Conservation (phyloP, 2,797 vertebrate genomes). For the Acanthurus lineatus region DNA sequence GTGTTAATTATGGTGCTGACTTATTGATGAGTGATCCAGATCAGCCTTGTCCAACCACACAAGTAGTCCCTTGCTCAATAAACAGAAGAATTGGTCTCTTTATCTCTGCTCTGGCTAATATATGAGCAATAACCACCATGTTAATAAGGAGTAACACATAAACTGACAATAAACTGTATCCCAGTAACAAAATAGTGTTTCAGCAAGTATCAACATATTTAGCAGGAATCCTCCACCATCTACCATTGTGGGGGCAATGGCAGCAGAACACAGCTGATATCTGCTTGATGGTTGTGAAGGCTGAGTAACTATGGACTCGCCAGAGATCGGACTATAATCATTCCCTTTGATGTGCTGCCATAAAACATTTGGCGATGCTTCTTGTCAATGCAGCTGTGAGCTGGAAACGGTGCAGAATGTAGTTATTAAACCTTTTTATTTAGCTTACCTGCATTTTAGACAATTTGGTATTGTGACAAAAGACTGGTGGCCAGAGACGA, state of each 20-base stretch:
- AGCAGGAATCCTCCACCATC: constrained; percentile 17
- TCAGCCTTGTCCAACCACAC: constrained; percentile 27
- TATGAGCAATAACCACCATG: not conserved
- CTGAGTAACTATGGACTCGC: constrained; percentile 52
- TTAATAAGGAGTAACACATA: constrained; percentile 5
- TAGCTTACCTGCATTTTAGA: constrained; percentile 47
- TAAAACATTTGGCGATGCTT: constrained; percentile 68
- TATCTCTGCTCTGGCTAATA: constrained; percentile 10
- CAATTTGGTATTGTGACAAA: constrained; percentile 27
- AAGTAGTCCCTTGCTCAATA: constrained; percentile 15
- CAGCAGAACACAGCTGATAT: constrained; percentile 47
- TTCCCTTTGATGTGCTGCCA: constrained; percentile 77
- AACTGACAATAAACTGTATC: not conserved
- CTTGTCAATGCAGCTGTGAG: constrained; percentile 56
- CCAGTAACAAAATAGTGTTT: constrained; percentile 23
- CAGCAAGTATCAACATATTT: constrained; percentile 1
- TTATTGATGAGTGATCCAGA: constrained; percentile 25
- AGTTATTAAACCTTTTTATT: constrained; percentile 14
- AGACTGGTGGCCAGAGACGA: not conserved
- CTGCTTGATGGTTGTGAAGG: constrained; percentile 37
- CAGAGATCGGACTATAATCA: constrained; percentile 62
- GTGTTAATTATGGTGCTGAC: constrained; percentile 2
- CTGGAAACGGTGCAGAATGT: constrained; percentile 44
- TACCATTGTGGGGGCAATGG: constrained; percentile 11
- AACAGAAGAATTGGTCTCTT: constrained; percentile 21